phyloP scores from a whole-genome alignment of 2,113 vertebrate genomes.

The Illadopsis cleaveri region DNA sequence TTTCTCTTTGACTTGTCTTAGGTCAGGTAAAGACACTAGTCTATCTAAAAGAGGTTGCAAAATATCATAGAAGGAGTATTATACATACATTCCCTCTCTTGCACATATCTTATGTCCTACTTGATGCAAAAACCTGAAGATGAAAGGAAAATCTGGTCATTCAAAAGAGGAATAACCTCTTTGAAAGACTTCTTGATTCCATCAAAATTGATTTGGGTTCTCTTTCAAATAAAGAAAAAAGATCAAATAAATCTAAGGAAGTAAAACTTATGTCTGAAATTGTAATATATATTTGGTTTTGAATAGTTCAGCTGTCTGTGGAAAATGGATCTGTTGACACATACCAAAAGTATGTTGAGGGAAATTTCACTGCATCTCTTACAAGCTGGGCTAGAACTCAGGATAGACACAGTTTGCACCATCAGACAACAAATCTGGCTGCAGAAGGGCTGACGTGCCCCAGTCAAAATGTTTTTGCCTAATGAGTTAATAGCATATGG shows the following conservation, averaged over 20 bases:
- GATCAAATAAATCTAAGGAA: background rate
- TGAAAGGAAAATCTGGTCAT: background rate
- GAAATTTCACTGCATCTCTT: background rate
- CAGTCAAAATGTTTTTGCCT: background rate
- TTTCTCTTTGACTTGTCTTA: background rate
- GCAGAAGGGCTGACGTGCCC: background rate
- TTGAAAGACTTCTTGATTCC: background rate
- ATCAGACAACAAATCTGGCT: background rate
- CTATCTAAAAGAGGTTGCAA: background rate
- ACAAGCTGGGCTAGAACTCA: rapidly evolving
- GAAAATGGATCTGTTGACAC: background rate
- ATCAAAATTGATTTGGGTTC: background rate
- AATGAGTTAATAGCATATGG: background rate
- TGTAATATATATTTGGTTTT: background rate
- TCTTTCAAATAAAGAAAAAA: background rate
- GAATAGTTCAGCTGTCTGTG: background rate
- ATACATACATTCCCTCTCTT: background rate
- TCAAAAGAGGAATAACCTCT: background rate
- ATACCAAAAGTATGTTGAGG: background rate
- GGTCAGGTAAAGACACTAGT: background rate
- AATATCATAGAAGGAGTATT: background rate
- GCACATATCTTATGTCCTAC: background rate
- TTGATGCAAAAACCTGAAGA: background rate
- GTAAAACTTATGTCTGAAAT: background rate
- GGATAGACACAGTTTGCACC: too few species aligned